These are phyloP conservation scores for Crotalus horridus DNA, from an alignment of 2,113 vertebrate genomes.

Conservation along the genomic window DNA sequence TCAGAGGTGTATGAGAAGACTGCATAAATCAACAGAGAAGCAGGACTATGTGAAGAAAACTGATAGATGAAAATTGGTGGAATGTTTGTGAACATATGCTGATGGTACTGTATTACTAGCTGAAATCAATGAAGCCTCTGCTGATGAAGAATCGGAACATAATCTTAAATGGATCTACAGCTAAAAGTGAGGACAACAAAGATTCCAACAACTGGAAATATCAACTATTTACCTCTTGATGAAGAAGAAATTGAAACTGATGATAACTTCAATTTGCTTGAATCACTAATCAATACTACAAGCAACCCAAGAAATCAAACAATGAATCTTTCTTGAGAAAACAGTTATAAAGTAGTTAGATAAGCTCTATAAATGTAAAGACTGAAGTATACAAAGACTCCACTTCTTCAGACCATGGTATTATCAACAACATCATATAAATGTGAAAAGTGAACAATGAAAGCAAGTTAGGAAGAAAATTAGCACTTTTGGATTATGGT, in stretches of 20 bases:
- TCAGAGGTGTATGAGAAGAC: not conserved
- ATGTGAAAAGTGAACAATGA: not conserved
- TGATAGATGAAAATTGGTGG: not conserved
- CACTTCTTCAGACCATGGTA: not conserved
- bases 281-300: not conserved
- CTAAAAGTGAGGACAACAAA: not conserved
- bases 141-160: not conserved
- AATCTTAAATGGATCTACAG: not conserved
- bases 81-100: not conserved
- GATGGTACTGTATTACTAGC: not conserved
- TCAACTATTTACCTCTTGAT: not conserved
- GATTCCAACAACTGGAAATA: not conserved
- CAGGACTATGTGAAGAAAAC: not conserved
- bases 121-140: not conserved
- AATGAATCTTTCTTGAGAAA: not conserved
- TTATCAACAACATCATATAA: not conserved
- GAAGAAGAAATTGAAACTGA: not conserved
- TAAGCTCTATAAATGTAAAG: not conserved
- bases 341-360: not conserved
- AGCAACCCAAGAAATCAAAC: not conserved
- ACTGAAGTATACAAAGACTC: not conserved
- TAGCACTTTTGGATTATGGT: not conserved
- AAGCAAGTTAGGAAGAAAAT: not conserved
- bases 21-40: not conserved
- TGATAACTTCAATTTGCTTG: not conserved